Conservation (phyloP, 2,113 vertebrate genomes). For the Phaethon lepturus region DNA sequence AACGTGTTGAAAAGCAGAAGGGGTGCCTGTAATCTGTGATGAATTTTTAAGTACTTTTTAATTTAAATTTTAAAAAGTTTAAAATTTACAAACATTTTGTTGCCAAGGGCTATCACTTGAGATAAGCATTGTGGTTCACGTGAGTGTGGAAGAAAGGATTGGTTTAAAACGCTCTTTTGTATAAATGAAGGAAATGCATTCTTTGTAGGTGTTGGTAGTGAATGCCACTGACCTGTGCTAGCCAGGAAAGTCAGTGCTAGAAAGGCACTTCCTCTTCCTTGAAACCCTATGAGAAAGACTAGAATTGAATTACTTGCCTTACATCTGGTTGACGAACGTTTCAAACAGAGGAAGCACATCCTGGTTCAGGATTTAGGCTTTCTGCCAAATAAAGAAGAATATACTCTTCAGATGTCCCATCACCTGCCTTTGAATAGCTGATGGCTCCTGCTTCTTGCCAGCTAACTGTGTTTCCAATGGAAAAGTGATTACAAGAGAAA, state of each 20-base stretch:
- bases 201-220: background rate
- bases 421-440: background rate
- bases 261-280: background rate
- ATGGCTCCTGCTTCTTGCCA: background rate
- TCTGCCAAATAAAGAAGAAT: background rate
- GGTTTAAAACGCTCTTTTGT: background rate
- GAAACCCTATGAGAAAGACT: background rate
- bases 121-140: background rate
- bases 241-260: background rate
- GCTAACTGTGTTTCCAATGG: background rate
- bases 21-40: background rate
- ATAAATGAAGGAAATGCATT: background rate
- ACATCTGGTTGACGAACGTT: background rate
- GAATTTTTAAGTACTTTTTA: background rate
- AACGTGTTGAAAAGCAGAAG: background rate
- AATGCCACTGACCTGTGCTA: background rate
- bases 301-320: background rate
- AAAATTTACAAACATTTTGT: background rate
- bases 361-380: background rate
- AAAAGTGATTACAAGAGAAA: background rate
- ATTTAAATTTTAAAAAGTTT: background rate
- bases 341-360: constrained; percentile 21
- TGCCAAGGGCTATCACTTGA: background rate
- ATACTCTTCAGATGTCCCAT: background rate
- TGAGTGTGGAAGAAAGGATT: background rate